Evolutionary conservation across 2,888 invertebrate species (phyloP), one percentile per base, ranked within the genome.

Genomic region (Unio pictorum): DNA sequence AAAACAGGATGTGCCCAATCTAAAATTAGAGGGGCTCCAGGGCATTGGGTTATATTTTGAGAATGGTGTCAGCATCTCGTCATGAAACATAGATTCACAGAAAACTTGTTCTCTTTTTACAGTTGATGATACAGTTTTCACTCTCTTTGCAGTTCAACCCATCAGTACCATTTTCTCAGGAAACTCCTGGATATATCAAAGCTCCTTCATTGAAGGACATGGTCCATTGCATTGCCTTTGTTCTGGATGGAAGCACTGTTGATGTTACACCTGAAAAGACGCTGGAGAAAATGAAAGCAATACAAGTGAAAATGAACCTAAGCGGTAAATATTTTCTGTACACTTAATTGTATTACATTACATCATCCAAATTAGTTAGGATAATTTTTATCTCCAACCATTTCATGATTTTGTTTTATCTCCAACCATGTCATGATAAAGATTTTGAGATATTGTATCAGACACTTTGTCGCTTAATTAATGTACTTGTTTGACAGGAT

Each of bases 151-250:
- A 74, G 74, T 74, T 72, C 58, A 72, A 74, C 61, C 79, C 81
- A 0, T 63, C 73, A 15, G 62, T 69, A 18, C 66, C 75, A 0
- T 69, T 81, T 17, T 64, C 71, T 15, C 67, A 72, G 0, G 74
- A 81, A 18, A 67, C 67, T 20, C 57, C 73, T 28, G 76, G 79
- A 6, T 83, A 74, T 64, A 74, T 72, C 18, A 66, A 73, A n/a
- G 61, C 64, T 7, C 80, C 83, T 15, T 67, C 66, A 4, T 18
- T 83, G 54, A 64, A 67, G 3, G 81, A 81, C 63, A 74, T 71
- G 26, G 80, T 83, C 20, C 83, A 83, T 61, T 80, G 80, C 68
- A 78, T 81, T 6, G 80, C 75, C 6, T 76, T 81, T 68, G 79
- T 81, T 0, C 70, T 83, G 30, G 81, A 83, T 61, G 74, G 79